Evolutionary conservation across 2,888 invertebrate species (phyloP), one percentile per base, ranked within the genome.

Genomic region (Eupelmus urozonus): DNA sequence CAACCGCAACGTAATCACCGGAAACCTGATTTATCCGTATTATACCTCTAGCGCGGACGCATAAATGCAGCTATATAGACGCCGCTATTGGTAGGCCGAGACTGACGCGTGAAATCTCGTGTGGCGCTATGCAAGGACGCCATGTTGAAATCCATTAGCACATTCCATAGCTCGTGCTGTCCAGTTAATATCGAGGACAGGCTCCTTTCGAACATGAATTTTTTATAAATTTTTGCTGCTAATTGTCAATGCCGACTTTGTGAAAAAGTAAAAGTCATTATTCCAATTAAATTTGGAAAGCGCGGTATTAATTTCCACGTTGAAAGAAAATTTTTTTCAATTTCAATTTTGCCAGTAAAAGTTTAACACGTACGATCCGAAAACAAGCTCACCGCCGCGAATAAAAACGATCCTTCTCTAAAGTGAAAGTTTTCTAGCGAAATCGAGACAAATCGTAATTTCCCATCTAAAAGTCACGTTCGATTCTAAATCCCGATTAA

Each of bases 51-150:
- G 65, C 57, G 20, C 42, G 67, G 51, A 75, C 59, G 29, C n/a
- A 59, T 27, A 76, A 67, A 51, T 62, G 57, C 18, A 45, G 4
- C 45, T 60, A 5, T 34, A 34, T 23, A 71, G 20, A 65, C 7
- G 34, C 13, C 25, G 2, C 16, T 40, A 63, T 49, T n/a, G 23
- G 25, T 49, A 71, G 57, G 20, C 70, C 23, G 29, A 29, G 23
- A 63, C n/a, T n/a, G 23, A 23, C n/a, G 63, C 60, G 42, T 53
- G 77, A 66, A 77, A 77, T 66, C 53, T 62, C n/a, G n/a, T 20
- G 59, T 49, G 72, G 72, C 42, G 57, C 66, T 77, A 20, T 55
- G 67, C 62, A 62, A 73, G 78, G 73, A 62, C 45, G 55, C 29
- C 53, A 45, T 67, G 53, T 57, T 72, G 53, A 62, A 72, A 67